phyloP scores from a whole-genome alignment of 2,113 vertebrate species.

The Chloropsis hardwickii region DNA sequence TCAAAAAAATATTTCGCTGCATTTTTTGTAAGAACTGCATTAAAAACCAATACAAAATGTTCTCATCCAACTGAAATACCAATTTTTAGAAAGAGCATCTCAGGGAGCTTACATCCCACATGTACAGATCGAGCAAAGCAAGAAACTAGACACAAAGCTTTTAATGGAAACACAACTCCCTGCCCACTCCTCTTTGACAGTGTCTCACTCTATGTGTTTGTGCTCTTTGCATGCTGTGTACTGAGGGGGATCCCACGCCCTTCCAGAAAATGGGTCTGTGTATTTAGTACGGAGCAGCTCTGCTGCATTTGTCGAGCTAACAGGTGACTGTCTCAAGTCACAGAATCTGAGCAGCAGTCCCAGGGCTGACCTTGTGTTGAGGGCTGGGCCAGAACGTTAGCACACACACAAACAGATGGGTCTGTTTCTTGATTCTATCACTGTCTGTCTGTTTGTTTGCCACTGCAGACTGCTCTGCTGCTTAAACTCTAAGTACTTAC shows the following conservation, averaged over 20 bases:
- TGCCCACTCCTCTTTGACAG: neutral
- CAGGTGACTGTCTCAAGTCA: neutral
- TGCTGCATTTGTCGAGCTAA: neutral
- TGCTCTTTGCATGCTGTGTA: neutral
- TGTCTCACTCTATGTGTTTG: neutral
- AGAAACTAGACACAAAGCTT: neutral
- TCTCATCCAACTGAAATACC: constrained; percentile 26
- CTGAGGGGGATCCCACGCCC: neutral
- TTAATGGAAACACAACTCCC: neutral
- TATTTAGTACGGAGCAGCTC: neutral
- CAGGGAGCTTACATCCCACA: neutral
- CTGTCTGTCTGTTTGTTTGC: neutral
- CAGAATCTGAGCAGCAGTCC: neutral
- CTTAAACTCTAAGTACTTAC: neutral
- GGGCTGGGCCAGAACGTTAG: neutral
- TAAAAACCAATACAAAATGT: constrained; percentile 47
- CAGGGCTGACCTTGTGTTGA: neutral
- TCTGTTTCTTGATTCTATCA: neutral
- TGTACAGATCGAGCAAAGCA: neutral
- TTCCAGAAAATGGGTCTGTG: neutral
- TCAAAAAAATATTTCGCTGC: neutral
- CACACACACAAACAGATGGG: neutral
- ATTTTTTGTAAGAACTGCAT: constrained; percentile 4
- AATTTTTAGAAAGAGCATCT: neutral
- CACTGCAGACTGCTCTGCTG: neutral